Evolutionary conservation across 2,113 vertebrate genomes (phyloP).

Genomic region (Xyliphius kryptos): DNA sequence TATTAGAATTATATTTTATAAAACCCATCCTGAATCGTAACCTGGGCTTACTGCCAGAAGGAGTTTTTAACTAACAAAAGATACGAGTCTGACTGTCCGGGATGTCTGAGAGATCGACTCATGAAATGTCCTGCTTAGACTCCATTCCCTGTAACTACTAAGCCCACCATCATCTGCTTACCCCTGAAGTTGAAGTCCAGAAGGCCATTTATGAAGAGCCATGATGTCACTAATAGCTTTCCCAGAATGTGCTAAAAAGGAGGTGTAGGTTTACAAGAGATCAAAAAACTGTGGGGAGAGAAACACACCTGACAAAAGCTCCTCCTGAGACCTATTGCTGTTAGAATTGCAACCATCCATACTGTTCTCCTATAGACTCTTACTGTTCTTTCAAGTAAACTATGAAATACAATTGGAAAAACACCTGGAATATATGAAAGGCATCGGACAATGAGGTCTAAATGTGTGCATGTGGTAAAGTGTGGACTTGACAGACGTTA

Average conservation of each 20-base stretch:
- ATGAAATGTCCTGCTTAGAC: slow-evolving; percentile 12
- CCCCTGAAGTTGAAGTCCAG: slow-evolving; percentile 7
- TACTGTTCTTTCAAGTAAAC: slow-evolving; percentile 3
- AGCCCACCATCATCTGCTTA: slow-evolving; percentile 4
- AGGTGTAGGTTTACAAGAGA: slow-evolving; percentile 23
- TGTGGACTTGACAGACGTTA: no score
- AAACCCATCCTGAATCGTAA: not conserved
- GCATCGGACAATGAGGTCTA: not conserved
- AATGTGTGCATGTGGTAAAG: not conserved
- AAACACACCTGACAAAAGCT: no score
- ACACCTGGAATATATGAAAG: slow-evolving; percentile 1
- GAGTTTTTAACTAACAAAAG: not conserved
- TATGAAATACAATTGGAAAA: slow-evolving; percentile 1
- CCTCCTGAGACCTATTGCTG: no score
- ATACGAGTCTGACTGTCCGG: not conserved
- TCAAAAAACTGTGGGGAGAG: no score
- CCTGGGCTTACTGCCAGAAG: not conserved
- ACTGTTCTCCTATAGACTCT: not conserved
- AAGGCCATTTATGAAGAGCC: slow-evolving; percentile 12
- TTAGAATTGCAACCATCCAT: slow-evolving; percentile 2
- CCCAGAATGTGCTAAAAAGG: slow-evolving; percentile 4
- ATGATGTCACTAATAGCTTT: slow-evolving; percentile 32
- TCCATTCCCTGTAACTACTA: not conserved
- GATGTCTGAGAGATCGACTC: slow-evolving; percentile 7
- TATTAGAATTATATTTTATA: slow-evolving; percentile 1